These are phyloP conservation scores for Drosophila buzzatii DNA, from an alignment of 2,888 invertebrate genomes.

Conservation along the genomic window DNA sequence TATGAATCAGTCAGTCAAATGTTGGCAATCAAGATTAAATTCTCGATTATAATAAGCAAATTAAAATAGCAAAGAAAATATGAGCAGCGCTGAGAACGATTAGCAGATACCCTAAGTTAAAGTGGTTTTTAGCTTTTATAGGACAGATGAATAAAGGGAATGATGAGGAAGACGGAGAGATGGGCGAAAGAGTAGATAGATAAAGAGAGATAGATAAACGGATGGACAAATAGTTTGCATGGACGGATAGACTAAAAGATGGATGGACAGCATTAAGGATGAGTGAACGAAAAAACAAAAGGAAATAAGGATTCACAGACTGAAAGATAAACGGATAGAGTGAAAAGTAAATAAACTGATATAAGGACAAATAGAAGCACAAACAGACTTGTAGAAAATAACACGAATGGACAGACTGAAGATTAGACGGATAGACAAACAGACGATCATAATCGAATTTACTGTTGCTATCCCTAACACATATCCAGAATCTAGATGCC, in stretches of 20 bases:
- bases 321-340: no score
- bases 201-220: not conserved
- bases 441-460: no score
- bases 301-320: no score
- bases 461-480: no score
- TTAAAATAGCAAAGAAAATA: slow-evolving; percentile 5
- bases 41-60: slow-evolving; percentile 40
- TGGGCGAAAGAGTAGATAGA: no score
- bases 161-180: not conserved
- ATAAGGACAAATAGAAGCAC: not conserved
- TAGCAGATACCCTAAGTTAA: not conserved
- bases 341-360: not conserved
- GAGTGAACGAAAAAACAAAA: not conserved
- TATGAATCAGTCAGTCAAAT: slow-evolving; percentile 51
- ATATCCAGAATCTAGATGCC: no score
- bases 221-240: no score
- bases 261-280: not conserved
- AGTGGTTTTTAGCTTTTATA: not conserved
- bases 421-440: not conserved
- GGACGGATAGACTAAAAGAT: not conserved
- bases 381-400: rapidly evolving
- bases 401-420: not conserved
- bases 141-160: not conserved
- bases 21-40: slow-evolving; percentile 36
- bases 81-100: not conserved